Conservation (phyloP, 1,140 invertebrate genomes). For the Cherax destructor region DNA sequence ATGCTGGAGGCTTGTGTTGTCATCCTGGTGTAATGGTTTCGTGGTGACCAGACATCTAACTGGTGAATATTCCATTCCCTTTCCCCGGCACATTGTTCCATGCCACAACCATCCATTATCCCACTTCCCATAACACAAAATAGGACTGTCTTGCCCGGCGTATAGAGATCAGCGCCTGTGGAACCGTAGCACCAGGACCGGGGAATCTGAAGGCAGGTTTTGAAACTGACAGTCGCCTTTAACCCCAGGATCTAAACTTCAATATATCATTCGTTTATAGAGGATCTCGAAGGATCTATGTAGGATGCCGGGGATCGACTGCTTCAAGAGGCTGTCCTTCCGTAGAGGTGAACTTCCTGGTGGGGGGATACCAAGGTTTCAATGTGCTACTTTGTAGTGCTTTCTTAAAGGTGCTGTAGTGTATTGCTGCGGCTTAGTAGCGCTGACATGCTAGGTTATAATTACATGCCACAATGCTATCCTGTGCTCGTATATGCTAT, state of each 20-base stretch:
- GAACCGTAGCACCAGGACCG: not conserved
- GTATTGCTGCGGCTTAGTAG: not conserved
- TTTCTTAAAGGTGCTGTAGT: not conserved
- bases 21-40: not conserved
- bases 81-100: not conserved
- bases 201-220: not conserved
- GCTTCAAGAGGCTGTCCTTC: not conserved
- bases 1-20: not conserved
- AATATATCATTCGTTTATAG: not conserved
- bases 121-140: too few species aligned
- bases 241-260: not conserved
- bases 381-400: not conserved
- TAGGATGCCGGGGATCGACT: not conserved
- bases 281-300: not conserved
- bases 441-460: not conserved
- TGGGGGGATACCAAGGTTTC: not conserved
- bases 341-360: not conserved
- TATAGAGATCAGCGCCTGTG: too few species aligned
- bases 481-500: not conserved
- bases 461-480: too few species aligned
- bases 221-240: not conserved
- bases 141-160: too few species aligned
- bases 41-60: not conserved
- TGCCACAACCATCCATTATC: not conserved
- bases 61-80: not conserved